Percentiles rank a stretch among this genome's conserved stretches.
Evolutionary conservation across 2,797 vertebrate species (phyloP).

Genomic region (Staurois parvus): DNA sequence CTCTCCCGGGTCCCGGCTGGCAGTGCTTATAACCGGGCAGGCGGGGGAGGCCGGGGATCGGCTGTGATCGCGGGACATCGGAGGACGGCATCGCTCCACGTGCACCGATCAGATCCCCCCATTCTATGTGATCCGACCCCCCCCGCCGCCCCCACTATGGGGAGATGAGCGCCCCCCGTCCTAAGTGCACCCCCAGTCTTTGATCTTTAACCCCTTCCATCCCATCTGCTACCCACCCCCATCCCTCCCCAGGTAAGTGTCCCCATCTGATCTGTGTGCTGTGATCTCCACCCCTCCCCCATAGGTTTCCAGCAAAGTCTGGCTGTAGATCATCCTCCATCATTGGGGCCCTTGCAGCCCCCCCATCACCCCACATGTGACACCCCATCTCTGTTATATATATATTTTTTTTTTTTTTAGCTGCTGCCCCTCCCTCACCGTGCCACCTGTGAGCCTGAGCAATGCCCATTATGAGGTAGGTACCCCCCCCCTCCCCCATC

Average conservation of each 20-base stretch:
- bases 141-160: not conserved
- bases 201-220: not conserved
- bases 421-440: too few species aligned
- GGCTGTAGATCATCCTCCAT: not conserved
- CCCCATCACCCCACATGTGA: not conserved
- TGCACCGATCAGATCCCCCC: too few species aligned
- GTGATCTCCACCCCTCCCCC: not conserved
- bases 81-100: not conserved
- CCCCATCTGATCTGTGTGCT: not conserved
- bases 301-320: not conserved
- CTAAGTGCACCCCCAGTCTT: not conserved
- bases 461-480: conserved; percentile 51
- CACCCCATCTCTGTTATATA: not conserved
- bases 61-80: not conserved
- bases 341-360: conserved; percentile 24
- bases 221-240: not conserved
- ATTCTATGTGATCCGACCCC: too few species aligned
- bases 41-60: not conserved
- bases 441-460: not conserved
- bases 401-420: conserved; percentile 28
- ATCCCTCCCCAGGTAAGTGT: not conserved
- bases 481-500: not conserved
- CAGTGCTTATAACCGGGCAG: conserved; percentile 40
- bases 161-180: too few species aligned
- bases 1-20: conserved; percentile 18